Percentiles rank a stretch among this genome's conserved stretches.
Conservation (phyloP, 2,113 vertebrate genomes). For the Prietella phreatophila region DNA sequence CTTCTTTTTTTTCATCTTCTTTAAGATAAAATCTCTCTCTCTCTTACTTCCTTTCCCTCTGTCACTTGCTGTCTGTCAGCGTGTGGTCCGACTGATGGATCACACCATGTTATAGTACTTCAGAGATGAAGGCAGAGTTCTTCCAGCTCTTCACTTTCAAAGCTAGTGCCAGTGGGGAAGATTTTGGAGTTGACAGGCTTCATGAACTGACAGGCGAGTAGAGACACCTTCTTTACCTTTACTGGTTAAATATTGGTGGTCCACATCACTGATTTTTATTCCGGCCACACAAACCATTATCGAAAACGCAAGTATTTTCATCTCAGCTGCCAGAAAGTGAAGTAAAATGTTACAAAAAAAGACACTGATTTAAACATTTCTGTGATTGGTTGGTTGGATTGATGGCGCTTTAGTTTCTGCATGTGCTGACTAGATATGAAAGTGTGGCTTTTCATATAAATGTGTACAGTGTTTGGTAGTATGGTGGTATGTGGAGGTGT, state of each 20-base stretch:
- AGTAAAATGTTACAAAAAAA: background rate
- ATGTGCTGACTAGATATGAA: background rate
- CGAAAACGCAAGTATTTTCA: background rate
- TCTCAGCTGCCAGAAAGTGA: background rate
- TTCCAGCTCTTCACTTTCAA: background rate
- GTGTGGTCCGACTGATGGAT: slow-evolving; percentile 33
- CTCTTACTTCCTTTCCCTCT: slow-evolving; percentile 49
- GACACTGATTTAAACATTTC: background rate
- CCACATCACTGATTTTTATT: background rate
- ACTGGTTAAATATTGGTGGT: background rate
- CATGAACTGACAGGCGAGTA: background rate
- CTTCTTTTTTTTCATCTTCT: slow-evolving; percentile 36
- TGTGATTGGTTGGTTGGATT: no score
- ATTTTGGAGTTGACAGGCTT: background rate
- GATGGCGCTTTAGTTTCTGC: background rate
- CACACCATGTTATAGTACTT: slow-evolving; percentile 53
- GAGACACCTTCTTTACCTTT: background rate
- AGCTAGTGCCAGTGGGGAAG: background rate
- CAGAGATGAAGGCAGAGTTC: slow-evolving; percentile 11
- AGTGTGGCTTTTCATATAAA: background rate
- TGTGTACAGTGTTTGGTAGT: background rate
- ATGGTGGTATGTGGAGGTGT: slow-evolving; percentile 7
- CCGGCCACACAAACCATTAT: background rate
- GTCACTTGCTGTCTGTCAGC: slow-evolving; percentile 27
- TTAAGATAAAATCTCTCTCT: slow-evolving; percentile 6